Evolutionary conservation across 2,113 vertebrate species (phyloP).

Genomic region (Progne subis): DNA sequence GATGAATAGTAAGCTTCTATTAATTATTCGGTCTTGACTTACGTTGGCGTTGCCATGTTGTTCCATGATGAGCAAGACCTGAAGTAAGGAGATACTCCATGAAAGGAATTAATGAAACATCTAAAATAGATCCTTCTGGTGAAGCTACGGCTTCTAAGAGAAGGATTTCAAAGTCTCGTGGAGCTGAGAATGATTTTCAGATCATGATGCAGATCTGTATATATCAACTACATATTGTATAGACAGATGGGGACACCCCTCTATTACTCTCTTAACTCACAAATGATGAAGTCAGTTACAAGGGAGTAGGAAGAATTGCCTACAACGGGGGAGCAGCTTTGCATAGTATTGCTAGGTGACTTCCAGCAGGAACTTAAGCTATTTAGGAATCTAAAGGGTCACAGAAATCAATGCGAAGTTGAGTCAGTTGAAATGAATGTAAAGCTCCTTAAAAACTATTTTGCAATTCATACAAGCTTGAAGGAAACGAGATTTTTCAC

Average conservation of each 20-base stretch:
- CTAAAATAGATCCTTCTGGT: background rate
- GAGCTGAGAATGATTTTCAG: background rate
- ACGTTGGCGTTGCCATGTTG: background rate
- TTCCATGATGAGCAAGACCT: background rate
- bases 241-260: background rate
- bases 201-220: background rate
- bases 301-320: background rate
- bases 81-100: background rate
- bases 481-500: background rate
- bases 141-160: background rate
- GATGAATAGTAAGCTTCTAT: background rate
- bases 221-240: background rate
- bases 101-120: background rate
- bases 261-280: background rate
- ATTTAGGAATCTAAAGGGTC: background rate
- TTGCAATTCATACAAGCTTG: background rate
- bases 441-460: background rate
- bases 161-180: background rate
- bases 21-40: background rate
- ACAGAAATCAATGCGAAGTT: background rate
- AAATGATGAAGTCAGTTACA: background rate
- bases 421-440: background rate
- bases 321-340: background rate
- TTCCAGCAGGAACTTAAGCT: background rate
- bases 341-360: background rate